Evolutionary conservation across 2,797 vertebrate species (phyloP).

Genomic region (Paedocypris micromegethes): DNA sequence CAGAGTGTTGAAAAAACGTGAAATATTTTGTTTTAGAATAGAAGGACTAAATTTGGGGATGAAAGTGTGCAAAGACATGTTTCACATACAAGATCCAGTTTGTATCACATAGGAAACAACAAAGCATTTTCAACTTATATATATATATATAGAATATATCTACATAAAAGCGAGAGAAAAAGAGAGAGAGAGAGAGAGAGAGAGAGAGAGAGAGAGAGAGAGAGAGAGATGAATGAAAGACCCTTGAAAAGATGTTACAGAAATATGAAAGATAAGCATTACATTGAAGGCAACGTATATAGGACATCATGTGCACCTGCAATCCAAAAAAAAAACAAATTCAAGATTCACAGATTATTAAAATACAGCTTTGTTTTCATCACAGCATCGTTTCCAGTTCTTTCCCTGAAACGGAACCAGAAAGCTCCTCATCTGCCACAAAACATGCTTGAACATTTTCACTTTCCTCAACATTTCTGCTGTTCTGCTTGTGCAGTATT

Average conservation of each 20-base stretch:
- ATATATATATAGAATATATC: too few species aligned
- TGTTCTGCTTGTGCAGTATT: constrained; percentile 34
- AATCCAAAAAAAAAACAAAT: too few species aligned
- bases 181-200: too few species aligned
- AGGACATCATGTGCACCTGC: too few species aligned
- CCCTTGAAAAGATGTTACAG: too few species aligned
- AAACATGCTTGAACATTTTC: constrained; percentile 28
- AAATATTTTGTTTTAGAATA: constrained; percentile 3
- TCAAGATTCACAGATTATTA: not conserved
- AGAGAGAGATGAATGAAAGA: too few species aligned
- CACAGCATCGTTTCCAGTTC: constrained; percentile 69
- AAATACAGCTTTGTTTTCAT: constrained; percentile 19
- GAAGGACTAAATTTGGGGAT: not conserved
- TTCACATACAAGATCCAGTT: not conserved
- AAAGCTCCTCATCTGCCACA: constrained; percentile 45
- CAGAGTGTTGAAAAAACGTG: constrained; percentile 22
- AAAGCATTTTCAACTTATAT: too few species aligned
- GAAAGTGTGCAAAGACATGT: not conserved
- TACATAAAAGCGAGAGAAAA: too few species aligned
- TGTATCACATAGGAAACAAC: not conserved
- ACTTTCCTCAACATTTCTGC: constrained; percentile 13
- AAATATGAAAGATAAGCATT: too few species aligned
- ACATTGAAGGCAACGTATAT: too few species aligned
- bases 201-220: too few species aligned
- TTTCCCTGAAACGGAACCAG: constrained; percentile 51